Base-by-base conservation (phyloP, 1,140 invertebrate species). In the Wasmannia auropunctata region DNA sequence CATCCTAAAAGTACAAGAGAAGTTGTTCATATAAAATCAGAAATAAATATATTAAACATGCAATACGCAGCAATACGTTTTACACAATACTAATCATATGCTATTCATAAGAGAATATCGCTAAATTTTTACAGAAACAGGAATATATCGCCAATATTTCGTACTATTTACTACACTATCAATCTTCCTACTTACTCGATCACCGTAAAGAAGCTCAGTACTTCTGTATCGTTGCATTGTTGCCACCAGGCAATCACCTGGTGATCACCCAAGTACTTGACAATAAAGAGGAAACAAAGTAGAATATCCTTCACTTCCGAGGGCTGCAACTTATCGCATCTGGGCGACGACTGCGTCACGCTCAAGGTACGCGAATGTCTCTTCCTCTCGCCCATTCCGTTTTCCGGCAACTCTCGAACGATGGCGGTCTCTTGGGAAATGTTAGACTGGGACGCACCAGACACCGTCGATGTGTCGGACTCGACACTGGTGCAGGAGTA, bases 201-300 rank as follows among this genome's bases (percentile, higher is more conserved):
- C 60, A 98, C 95, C 74, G 96, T 96, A 92, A 98, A 98, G 94
- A 98, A 98, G 63, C 97, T 96, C 19, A 98, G 95, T 43, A 98
- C 96, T 88, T 98, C 97, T 83, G 96, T 95, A 85, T 97, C 96
- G 4, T 96, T 96, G 88, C 97, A 98, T 70, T 98, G 98, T 90
- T 97, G 97, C 97, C 98, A 99, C 98, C 98, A 99, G 10, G 97
- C 96, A 22, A 98, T 96, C n/a, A 99, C 95, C 90, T 98, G 97
- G 88, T 98, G 98, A 93, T 98, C 98, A 40, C 97, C 97, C 65
- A 99, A 93, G 95, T 99, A 97, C 94, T 98, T 99, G 34, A 99
- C 95, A 62, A 99, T 97, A 95, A 98, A 99, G 22, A 99, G 95
- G 93, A 99, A 98, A 93, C 98, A 98, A 1, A 99, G 94, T 19